Evolutionary conservation across 2,797 vertebrate genomes (phyloP).

Genomic region (Labeo calbasu): DNA sequence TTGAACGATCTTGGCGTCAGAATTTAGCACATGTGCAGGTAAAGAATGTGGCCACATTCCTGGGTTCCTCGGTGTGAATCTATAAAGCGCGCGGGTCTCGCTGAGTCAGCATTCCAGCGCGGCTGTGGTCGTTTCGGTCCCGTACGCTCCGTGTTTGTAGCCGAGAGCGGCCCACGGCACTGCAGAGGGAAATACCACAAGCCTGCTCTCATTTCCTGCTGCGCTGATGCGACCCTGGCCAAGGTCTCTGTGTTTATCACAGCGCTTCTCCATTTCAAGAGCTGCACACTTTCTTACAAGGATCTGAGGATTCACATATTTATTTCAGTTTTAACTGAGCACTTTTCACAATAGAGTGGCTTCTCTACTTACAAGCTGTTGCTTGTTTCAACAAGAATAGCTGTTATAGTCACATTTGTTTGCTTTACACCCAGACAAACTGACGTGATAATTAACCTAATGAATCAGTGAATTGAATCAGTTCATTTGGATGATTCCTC

Average conservation of each 20-base stretch:
- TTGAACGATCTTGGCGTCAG: conserved; percentile 49
- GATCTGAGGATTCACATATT: background rate
- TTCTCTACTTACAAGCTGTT: background rate
- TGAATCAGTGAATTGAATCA: background rate
- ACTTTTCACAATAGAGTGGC: background rate
- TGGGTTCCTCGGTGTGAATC: conserved; percentile 24
- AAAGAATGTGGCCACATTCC: conserved; percentile 45
- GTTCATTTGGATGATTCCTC: background rate
- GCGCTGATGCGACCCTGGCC: conserved; percentile 37
- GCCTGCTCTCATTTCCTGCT: conserved; percentile 69
- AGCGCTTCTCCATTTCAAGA: conserved; percentile 17
- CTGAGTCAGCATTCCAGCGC: conserved; percentile 35
- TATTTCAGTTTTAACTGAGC: background rate
- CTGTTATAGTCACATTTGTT: background rate
- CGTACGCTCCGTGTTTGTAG: background rate
- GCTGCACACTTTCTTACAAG: background rate
- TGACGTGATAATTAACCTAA: background rate
- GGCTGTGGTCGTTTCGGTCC: background rate
- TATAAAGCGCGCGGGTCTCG: background rate
- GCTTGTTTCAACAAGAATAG: too few species aligned
- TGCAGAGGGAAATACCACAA: conserved; percentile 73
- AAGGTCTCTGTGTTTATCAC: conserved; percentile 67
- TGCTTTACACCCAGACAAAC: background rate
- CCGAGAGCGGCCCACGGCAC: background rate
- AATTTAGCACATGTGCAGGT: conserved; percentile 39